Evolutionary conservation across 2,888 invertebrate genomes (phyloP), one percentile per base, ranked within the genome.

Genomic region (Halictus ligatus): DNA sequence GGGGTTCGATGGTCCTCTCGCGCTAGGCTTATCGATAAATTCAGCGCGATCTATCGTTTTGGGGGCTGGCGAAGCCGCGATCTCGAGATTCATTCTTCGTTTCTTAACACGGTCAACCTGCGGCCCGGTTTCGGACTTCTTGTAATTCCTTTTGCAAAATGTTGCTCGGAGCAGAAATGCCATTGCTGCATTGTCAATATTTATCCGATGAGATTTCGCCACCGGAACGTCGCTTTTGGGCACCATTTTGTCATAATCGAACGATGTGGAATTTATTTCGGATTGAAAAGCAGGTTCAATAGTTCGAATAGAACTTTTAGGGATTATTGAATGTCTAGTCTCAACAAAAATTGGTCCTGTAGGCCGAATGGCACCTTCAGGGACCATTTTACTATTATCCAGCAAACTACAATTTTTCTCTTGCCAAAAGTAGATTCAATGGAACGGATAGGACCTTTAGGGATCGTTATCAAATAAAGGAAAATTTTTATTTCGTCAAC

Each of bases 21-120:
- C 73, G 78, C 8, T 71, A 64, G 35, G 72, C 43, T 75, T 43
- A 67, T 78, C 71, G 77, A 81, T 73, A 43, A 71, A 43, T 43
- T 13, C 12, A 64, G 64, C 64, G 64, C 69, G 69, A 40, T 58
- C 58, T 58, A 69, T 58, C 58, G 4, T 58, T n/a, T 58, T 8
- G 5, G 69, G 69, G 40, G 21, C 69, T 40, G 21, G 40, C 35
- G 12, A 69, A 40, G 69, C 40, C 40, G 69, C 40, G 40, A 69
- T 40, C 69, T 69, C 69, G 40, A 69, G 69, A 69, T 69, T 69
- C 69, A 40, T 69, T 69, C 69, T 21, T 69, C 35, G 69, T 18
- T 40, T 40, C 21, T 21, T 69, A 69, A 40, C 69, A 64, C 69
- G 69, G 8, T 40, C 69, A 21, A 69, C 40, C 64, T 40, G 69